Evolutionary conservation across 2,888 invertebrate genomes (phyloP).

Genomic region (Torymus auratus): DNA sequence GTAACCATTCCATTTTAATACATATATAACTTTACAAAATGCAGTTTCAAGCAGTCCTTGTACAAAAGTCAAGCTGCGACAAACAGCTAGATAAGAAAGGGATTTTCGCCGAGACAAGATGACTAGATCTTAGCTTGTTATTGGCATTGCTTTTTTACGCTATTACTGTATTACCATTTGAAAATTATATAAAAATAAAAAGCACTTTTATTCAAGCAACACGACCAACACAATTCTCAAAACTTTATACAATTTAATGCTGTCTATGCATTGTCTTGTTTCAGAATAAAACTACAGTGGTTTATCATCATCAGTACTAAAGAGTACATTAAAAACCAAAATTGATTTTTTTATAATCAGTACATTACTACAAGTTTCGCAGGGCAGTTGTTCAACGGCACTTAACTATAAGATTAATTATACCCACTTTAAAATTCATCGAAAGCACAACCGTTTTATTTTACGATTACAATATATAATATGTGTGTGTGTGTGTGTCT

Average conservation of each 20-base stretch:
- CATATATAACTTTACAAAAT: too few relatives aligned
- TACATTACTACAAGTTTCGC: conserved; percentile 12
- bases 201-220: background rate
- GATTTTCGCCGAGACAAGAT: conserved; percentile 26
- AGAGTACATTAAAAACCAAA: background rate
- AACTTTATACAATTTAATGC: conserved; percentile 13
- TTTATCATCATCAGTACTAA: too few relatives aligned
- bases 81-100: background rate
- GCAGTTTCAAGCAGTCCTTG: too few relatives aligned
- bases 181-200: too few relatives aligned
- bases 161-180: too few relatives aligned
- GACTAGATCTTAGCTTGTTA: background rate
- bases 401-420: conserved; percentile 29
- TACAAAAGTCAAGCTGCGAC: background rate
- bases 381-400: conserved; percentile 41
- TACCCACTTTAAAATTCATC: conserved; percentile 21
- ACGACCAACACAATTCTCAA: background rate
- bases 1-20: too few relatives aligned
- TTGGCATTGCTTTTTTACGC: too few relatives aligned
- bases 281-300: background rate
- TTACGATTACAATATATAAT: background rate
- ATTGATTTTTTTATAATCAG: conserved; percentile 1
- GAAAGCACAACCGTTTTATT: conserved; percentile 43
- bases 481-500: background rate
- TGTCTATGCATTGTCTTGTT: conserved; percentile 8